Conservation (phyloP, 1,140 invertebrate species). For the Calliphora vicina region DNA sequence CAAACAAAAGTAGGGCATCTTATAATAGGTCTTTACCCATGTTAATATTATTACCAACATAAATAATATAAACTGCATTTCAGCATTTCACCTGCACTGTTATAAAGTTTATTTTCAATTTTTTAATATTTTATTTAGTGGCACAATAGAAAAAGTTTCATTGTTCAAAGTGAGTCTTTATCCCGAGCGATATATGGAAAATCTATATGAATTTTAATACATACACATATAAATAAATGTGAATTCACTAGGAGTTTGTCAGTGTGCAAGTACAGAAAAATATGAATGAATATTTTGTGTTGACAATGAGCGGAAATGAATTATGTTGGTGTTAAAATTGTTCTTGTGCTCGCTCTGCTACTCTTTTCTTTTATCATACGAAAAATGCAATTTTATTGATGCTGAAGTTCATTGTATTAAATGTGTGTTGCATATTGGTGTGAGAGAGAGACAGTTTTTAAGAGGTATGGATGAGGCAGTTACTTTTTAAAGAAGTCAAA, state of each 20-base stretch:
- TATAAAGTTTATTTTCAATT: slow-evolving; percentile 32
- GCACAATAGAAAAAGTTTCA: background rate
- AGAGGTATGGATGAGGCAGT: background rate
- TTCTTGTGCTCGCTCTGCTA: too few species aligned
- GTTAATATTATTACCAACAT: too few species aligned
- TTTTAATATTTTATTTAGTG: slow-evolving; percentile 26
- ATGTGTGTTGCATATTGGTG: too few species aligned
- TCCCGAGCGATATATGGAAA: background rate
- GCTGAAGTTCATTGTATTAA: slow-evolving; percentile 3
- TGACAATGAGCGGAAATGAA: slow-evolving; percentile 44
- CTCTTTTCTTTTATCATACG: background rate
- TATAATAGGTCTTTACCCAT: too few species aligned
- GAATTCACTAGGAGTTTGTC: background rate
- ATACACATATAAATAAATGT: too few species aligned
- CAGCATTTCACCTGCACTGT: slow-evolving; percentile 39
- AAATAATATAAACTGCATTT: background rate
- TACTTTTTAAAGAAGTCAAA: background rate
- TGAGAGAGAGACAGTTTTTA: too few species aligned
- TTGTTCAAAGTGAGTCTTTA: background rate
- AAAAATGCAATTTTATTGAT: slow-evolving; percentile 31
- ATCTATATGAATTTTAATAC: background rate
- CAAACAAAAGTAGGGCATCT: background rate
- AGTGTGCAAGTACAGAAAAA: background rate
- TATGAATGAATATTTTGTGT: slow-evolving; percentile 17
- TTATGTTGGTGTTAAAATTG: slow-evolving; percentile 37